These are phyloP conservation scores for Falco biarmicus DNA, from an alignment of 2,797 vertebrate genomes.

Conservation along the genomic window DNA sequence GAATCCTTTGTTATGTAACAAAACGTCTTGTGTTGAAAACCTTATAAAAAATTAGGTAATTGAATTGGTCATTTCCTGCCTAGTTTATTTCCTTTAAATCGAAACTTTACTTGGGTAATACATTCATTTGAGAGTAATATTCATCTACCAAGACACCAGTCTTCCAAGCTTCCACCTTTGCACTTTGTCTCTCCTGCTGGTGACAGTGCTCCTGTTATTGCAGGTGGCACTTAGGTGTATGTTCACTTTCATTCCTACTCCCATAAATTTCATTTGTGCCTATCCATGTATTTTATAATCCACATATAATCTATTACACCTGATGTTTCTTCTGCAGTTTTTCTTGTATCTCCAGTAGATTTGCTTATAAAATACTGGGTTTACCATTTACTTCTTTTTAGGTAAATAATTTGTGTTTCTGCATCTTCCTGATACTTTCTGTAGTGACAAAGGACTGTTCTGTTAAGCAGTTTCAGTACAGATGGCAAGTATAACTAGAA, in stretches of 20 bases:
- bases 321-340: background rate
- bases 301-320: background rate
- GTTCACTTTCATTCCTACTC: background rate
- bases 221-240: background rate
- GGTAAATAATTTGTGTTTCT: background rate
- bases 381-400: background rate
- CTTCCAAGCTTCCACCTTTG: background rate
- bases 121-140: background rate
- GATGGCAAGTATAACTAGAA: background rate
- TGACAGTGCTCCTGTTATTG: background rate
- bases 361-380: background rate
- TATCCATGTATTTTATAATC: background rate
- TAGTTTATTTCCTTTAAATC: background rate
- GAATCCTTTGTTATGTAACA: slow-evolving; percentile 35
- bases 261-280: background rate
- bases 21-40: slow-evolving; percentile 35
- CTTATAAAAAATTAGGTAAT: slow-evolving; percentile 17
- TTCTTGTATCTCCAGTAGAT: background rate
- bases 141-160: background rate
- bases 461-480: background rate
- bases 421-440: background rate
- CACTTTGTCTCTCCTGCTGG: background rate
- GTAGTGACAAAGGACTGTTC: background rate
- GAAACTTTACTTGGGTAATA: background rate
- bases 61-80: background rate